Conservation (phyloP, 2,113 vertebrate genomes). For the Prunella himalayana region DNA sequence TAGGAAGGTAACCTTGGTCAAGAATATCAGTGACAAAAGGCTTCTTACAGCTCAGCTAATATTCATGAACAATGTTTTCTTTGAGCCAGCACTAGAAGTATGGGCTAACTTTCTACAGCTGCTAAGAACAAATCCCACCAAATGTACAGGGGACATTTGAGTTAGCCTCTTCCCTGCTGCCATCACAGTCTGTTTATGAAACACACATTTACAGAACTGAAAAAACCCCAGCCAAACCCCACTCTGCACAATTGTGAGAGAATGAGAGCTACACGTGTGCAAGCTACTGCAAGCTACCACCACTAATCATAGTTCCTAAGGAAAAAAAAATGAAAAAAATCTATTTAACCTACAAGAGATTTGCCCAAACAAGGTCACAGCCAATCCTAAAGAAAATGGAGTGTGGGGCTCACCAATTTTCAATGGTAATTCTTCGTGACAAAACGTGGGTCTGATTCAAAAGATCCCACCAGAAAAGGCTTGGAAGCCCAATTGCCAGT, state of each 20-base stretch:
- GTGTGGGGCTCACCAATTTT: neutral
- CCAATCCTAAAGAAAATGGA: neutral
- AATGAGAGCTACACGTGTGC: fast-evolving
- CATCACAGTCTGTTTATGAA: neutral
- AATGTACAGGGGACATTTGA: neutral
- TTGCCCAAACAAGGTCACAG: neutral
- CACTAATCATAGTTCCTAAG: neutral
- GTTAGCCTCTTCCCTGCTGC: neutral
- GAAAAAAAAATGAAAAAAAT: neutral
- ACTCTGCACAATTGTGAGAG: neutral
- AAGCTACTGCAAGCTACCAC: neutral
- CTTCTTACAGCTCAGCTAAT: neutral
- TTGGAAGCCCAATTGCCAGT: neutral
- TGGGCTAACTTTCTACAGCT: neutral
- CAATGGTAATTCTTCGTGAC: neutral
- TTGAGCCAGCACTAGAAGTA: neutral
- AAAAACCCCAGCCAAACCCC: neutral
- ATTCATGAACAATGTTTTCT: neutral
- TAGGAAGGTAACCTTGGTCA: neutral
- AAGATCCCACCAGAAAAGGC: neutral
- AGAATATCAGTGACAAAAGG: neutral
- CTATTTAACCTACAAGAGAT: neutral
- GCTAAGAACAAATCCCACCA: neutral
- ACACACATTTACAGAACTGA: neutral
- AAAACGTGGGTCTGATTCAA: neutral